Conservation (phyloP, 2,888 invertebrate genomes). For the Ectemnius cavifrons region DNA sequence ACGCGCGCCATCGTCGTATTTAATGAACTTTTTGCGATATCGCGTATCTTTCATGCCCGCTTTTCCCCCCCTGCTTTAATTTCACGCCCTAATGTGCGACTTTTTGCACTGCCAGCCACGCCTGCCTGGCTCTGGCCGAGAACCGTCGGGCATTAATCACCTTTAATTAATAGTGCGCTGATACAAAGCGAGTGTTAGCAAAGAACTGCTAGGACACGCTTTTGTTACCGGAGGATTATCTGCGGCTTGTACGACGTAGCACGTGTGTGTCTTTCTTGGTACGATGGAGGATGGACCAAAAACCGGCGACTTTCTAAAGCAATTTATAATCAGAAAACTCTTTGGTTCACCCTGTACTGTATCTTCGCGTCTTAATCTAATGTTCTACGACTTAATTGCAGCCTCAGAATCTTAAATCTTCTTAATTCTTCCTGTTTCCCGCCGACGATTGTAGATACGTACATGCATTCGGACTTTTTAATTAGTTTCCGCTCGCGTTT, state of each 20-base stretch:
- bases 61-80: not conserved
- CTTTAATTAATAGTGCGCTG: not conserved
- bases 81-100: constrained; percentile 4
- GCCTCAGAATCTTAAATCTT: not conserved
- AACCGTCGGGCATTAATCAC: not conserved
- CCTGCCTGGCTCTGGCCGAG: too few species aligned
- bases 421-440: not conserved
- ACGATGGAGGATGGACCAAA: too few species aligned
- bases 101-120: not conserved
- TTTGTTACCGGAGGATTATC: not conserved
- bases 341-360: not conserved
- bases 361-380: too few species aligned
- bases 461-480: constrained; percentile 27
- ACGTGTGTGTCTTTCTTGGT: too few species aligned
- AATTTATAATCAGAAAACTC: not conserved
- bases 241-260: not conserved
- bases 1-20: not conserved
- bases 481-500: constrained; percentile 37
- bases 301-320: too few species aligned
- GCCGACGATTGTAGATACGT: not conserved
- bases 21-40: constrained; percentile 10
- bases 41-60: constrained; percentile 12
- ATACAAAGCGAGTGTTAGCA: not conserved
- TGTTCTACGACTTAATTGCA: not conserved
- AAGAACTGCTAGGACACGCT: not conserved